These are phyloP conservation scores for Panthera tigris DNA, from an alignment of 2,113 vertebrate genomes.

Conservation along the genomic window DNA sequence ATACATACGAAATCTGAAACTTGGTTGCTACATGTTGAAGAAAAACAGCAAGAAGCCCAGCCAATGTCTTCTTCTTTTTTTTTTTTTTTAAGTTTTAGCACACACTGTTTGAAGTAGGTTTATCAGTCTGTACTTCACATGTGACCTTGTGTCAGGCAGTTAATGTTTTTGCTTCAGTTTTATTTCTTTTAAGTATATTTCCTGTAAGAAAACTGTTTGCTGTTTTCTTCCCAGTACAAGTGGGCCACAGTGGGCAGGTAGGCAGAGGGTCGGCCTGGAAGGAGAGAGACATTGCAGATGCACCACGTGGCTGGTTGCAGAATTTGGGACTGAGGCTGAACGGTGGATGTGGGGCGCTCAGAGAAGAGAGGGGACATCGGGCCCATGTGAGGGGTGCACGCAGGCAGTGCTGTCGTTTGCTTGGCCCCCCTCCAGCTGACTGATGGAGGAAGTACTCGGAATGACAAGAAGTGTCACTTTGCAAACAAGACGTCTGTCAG, in stretches of 20 bases:
- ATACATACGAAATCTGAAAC: not conserved
- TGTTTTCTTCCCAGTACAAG: not conserved
- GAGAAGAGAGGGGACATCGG: not conserved
- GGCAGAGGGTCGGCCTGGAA: not conserved
- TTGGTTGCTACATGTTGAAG: not conserved
- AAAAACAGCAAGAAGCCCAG: not conserved
- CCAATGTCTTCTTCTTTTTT: not conserved
- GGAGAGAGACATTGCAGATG: not conserved
- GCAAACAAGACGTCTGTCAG: too few relatives aligned
- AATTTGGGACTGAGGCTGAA: not conserved
- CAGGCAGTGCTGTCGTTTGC: not conserved
- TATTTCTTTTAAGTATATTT: not conserved
- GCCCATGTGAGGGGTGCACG: fast-evolving
- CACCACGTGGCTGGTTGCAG: fast-evolving
- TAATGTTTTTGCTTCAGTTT: not conserved
- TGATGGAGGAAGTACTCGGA: not conserved
- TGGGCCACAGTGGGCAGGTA: too few relatives aligned
- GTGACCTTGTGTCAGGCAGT: not conserved
- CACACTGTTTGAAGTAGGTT: not conserved
- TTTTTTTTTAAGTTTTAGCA: not conserved
- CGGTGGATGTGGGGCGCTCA: not conserved
- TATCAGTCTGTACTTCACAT: not conserved
- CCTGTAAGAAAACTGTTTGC: not conserved
- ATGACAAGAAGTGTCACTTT: not conserved
- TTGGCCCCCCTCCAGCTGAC: too few relatives aligned